Conservation (phyloP, 2,113 vertebrate genomes). For the Platichthys stellatus region DNA sequence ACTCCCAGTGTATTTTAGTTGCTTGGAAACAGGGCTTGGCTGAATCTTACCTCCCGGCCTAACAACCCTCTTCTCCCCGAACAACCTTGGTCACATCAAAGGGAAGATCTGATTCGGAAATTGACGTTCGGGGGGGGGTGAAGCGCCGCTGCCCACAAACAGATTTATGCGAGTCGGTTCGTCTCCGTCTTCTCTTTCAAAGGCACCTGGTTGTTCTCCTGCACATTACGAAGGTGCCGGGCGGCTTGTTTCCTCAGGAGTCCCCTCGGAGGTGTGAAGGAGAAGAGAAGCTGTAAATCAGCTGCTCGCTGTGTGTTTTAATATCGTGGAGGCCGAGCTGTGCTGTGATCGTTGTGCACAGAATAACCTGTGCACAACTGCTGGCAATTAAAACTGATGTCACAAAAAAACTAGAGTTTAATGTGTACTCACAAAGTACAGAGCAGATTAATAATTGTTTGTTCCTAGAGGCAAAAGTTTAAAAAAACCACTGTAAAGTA, state of each 20-base stretch:
- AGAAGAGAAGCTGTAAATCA: neutral
- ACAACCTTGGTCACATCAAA: constrained; percentile 14
- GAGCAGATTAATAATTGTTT: neutral
- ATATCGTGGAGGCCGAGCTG: neutral
- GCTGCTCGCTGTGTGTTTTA: neutral
- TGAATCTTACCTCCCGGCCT: neutral
- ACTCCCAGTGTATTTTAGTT: constrained; percentile 30
- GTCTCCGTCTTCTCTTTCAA: neutral
- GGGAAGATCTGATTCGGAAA: constrained; percentile 21
- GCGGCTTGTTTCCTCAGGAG: constrained; percentile 1
- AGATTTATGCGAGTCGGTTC: neutral
- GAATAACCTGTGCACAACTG: no score
- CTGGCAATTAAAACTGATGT: no score
- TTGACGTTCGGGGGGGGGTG: neutral
- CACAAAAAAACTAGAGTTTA: no score
- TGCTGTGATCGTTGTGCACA: neutral
- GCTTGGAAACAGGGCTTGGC: constrained; percentile 33
- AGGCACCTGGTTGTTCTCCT: constrained; percentile 4
- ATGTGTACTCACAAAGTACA: no score
- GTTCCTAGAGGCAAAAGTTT: neutral
- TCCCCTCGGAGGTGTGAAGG: neutral
- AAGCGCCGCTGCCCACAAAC: neutral
- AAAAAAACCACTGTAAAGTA: neutral
- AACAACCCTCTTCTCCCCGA: neutral
- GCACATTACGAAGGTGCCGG: neutral